phyloP scores from a whole-genome alignment of 2,797 vertebrate species.

The Loriculus beryllinus region DNA sequence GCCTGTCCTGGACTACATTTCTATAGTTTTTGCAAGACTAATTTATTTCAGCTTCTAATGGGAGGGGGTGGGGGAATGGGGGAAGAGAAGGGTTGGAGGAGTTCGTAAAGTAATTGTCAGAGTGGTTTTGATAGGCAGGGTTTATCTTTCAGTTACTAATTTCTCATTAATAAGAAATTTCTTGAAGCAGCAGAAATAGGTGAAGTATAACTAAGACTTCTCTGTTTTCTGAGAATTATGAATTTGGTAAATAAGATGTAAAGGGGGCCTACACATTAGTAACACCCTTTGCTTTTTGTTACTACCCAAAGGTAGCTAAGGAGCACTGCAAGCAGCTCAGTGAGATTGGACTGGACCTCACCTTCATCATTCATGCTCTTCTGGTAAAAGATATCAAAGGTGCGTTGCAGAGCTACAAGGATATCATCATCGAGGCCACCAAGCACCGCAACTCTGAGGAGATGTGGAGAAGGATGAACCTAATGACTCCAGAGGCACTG shows the following conservation, averaged over 20 bases:
- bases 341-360: conserved; percentile 94
- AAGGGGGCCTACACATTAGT: neutral
- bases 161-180: neutral
- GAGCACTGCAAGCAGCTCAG: conserved; percentile 95
- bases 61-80: too few relatives aligned
- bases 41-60: neutral
- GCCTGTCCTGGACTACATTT: neutral
- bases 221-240: neutral
- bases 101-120: neutral
- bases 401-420: conserved; percentile 92
- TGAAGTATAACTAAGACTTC: neutral
- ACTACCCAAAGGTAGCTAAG: conserved; percentile 86
- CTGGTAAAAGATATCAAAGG: conserved; percentile 93
- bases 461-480: conserved; percentile 98
- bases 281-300: neutral
- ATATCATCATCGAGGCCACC: conserved; percentile 96
- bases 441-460: conserved; percentile 98
- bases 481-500: conserved; percentile 96
- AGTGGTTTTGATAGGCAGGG: neutral
- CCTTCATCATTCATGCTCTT: conserved; percentile 91
- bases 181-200: neutral
- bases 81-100: rapidly evolving
- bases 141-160: neutral
- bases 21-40: neutral
- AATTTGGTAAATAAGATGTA: neutral